Evolutionary conservation across 2,113 vertebrate genomes (phyloP).

Genomic region (Procapra przewalskii): DNA sequence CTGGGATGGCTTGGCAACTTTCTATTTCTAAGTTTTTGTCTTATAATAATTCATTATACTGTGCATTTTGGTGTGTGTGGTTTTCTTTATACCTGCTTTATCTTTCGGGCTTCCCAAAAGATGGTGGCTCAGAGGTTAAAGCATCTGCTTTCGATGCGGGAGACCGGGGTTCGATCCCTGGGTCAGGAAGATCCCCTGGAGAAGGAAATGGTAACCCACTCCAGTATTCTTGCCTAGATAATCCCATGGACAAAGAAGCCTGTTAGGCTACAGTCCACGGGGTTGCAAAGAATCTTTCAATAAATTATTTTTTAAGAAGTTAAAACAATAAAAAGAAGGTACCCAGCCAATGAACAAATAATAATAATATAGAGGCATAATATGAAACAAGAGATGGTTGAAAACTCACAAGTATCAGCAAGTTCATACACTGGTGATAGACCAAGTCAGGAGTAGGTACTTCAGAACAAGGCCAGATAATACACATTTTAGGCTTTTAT

Average conservation of each 20-base stretch:
- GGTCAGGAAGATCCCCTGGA: no score
- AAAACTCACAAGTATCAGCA: not conserved
- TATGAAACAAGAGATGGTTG: not conserved
- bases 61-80: not conserved
- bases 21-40: not conserved
- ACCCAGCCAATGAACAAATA: not conserved
- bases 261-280: no score
- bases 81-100: not conserved
- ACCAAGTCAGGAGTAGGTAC: not conserved
- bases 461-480: not conserved
- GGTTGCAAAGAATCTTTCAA: not conserved
- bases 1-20: not conserved
- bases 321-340: not conserved
- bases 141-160: no score
- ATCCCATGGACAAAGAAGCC: no score
- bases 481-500: not conserved
- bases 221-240: no score
- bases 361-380: not conserved
- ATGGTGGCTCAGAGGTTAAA: no score
- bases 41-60: not conserved
- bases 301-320: slow-evolving; percentile 8
- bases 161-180: no score
- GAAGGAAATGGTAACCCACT: no score
- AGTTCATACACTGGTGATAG: not conserved
- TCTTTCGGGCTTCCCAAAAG: not conserved